Evolutionary conservation across 2,113 vertebrate species (phyloP).

Genomic region (Empidonax traillii): DNA sequence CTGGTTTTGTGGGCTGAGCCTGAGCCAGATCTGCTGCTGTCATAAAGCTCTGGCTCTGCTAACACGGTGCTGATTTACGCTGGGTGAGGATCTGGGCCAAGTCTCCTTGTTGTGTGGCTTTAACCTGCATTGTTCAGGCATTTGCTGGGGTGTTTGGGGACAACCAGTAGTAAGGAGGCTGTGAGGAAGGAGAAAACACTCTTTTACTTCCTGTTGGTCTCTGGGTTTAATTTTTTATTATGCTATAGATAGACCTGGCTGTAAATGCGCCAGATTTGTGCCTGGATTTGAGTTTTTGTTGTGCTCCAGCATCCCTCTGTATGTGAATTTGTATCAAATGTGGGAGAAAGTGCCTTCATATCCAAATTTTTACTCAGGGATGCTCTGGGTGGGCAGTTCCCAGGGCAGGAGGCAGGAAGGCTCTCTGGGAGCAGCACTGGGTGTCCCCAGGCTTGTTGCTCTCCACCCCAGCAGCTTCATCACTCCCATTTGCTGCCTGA

Average conservation of each 20-base stretch:
- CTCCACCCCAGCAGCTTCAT: background rate
- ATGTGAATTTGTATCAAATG: background rate
- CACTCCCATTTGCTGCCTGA: fast-evolving
- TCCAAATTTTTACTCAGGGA: background rate
- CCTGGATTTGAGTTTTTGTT: background rate
- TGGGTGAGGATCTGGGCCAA: background rate
- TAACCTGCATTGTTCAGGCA: background rate
- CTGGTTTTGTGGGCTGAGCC: background rate
- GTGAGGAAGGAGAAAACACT: background rate
- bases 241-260: background rate
- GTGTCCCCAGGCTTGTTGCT: background rate
- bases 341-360: fast-evolving
- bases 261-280: background rate
- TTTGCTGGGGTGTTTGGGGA: background rate
- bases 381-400: background rate
- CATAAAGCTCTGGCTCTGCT: background rate
- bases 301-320: background rate
- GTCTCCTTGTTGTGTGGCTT: background rate
- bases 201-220: background rate
- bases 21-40: background rate
- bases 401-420: background rate
- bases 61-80: background rate
- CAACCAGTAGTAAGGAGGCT: background rate
- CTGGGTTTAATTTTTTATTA: background rate
- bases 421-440: background rate